A percentile compares a stretch with the other conserved stretches of the same genome.
Evolutionary conservation across 2,888 invertebrate genomes (phyloP).

Genomic region (Ommatoiulus sabulosus): DNA sequence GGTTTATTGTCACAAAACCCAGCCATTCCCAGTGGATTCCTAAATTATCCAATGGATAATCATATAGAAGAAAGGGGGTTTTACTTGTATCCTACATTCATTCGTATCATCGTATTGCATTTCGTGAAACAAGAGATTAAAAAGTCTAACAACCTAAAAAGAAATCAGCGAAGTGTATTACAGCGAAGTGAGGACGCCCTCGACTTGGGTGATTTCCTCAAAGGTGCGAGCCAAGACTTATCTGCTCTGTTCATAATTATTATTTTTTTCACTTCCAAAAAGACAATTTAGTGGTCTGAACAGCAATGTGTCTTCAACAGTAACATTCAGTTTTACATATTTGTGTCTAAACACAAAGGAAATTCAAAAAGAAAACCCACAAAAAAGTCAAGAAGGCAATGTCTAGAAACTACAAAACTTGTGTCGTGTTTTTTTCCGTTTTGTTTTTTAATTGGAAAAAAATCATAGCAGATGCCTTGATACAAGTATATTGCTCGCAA

Average conservation of each 20-base stretch:
- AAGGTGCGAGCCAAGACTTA: not conserved
- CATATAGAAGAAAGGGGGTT: not conserved
- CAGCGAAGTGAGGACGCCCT: not conserved
- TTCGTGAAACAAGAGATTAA: not conserved
- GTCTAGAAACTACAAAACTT: no score
- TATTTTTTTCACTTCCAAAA: no score
- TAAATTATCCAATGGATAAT: not conserved
- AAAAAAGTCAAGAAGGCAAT: no score
- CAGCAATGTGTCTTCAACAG: no score
- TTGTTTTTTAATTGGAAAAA: not conserved
- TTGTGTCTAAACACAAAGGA: no score
- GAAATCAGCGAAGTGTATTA: not conserved
- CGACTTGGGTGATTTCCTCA: not conserved
- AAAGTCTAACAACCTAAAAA: not conserved
- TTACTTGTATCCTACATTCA: not conserved
- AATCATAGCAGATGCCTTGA: not conserved
- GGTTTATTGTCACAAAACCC: constrained; percentile 43
- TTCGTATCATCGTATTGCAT: constrained; percentile 10
- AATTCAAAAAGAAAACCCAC: no score
- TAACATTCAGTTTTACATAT: no score
- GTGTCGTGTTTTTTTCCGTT: not conserved
- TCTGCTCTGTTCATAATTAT: not conserved
- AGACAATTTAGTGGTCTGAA: no score
- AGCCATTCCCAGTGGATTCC: constrained; percentile 13
- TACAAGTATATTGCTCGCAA: not conserved